Evolutionary conservation across 1,140 invertebrate genomes (phyloP).

Genomic region (Nasonia vitripennis): DNA sequence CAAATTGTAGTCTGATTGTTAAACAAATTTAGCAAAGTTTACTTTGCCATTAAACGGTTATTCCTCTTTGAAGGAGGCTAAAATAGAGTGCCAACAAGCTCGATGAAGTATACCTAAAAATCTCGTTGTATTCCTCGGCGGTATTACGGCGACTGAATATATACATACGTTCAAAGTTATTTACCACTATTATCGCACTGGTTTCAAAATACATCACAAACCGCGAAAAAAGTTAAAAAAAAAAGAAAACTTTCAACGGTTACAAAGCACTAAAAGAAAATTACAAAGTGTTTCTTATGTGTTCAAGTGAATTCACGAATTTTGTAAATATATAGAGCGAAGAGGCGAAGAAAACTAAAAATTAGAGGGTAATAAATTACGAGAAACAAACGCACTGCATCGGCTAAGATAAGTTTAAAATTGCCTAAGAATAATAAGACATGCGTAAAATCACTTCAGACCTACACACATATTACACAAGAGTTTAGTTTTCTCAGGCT

Average conservation of each 20-base stretch:
- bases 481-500: constrained; percentile 18
- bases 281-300: constrained; percentile 26
- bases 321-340: constrained; percentile 3
- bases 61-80: neutral
- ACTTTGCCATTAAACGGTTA: constrained; percentile 38
- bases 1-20: constrained; percentile 3
- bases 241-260: neutral
- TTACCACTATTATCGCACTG: neutral
- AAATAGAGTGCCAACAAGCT: constrained; percentile 20
- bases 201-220: neutral
- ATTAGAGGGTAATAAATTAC: constrained; percentile 5
- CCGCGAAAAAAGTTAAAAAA: neutral
- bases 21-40: neutral
- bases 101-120: neutral
- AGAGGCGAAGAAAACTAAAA: neutral
- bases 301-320: constrained; percentile 40
- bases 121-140: neutral
- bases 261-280: neutral
- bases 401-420: neutral
- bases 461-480: neutral
- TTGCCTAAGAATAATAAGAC: constrained; percentile 12
- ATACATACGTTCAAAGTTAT: neutral
- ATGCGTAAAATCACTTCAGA: neutral
- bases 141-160: neutral
- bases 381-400: constrained; percentile 5